Conservation (phyloP, 2,113 vertebrate species). For the Hyperoodon ampullatus region DNA sequence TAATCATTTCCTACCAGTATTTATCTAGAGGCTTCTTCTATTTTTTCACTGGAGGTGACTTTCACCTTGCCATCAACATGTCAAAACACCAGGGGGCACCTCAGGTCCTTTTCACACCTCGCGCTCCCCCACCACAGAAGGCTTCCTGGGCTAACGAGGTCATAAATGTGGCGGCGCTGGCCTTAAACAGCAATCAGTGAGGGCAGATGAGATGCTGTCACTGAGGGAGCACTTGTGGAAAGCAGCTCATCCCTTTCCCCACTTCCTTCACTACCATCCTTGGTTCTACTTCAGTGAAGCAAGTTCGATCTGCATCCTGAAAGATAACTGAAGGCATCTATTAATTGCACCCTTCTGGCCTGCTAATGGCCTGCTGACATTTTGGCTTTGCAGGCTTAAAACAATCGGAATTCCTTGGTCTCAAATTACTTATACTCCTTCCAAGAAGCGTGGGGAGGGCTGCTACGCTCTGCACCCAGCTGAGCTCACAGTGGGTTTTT, state of each 20-base stretch:
- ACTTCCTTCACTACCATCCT: neutral
- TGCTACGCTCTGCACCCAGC: neutral
- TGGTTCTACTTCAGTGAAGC: neutral
- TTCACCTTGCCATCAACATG: neutral
- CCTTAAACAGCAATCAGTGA: neutral
- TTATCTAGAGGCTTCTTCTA: neutral
- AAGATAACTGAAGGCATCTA: neutral
- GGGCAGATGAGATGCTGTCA: neutral
- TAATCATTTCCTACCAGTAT: neutral
- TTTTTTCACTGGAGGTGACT: neutral
- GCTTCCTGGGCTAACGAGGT: neutral
- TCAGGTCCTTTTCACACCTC: neutral
- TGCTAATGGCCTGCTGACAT: neutral
- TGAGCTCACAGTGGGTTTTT: neutral
- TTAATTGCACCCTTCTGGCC: neutral
- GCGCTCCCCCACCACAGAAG: neutral
- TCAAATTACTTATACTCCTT: neutral
- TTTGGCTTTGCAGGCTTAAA: neutral
- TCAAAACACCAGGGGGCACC: neutral
- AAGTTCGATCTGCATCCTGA: neutral
- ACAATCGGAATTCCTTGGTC: constrained; percentile 18
- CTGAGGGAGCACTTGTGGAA: rapidly evolving
- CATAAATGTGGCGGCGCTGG: rapidly evolving
- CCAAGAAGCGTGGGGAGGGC: neutral
- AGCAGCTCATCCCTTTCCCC: neutral